phyloP scores from a whole-genome alignment of 2,888 invertebrate species.

The Cordilura impudica region DNA sequence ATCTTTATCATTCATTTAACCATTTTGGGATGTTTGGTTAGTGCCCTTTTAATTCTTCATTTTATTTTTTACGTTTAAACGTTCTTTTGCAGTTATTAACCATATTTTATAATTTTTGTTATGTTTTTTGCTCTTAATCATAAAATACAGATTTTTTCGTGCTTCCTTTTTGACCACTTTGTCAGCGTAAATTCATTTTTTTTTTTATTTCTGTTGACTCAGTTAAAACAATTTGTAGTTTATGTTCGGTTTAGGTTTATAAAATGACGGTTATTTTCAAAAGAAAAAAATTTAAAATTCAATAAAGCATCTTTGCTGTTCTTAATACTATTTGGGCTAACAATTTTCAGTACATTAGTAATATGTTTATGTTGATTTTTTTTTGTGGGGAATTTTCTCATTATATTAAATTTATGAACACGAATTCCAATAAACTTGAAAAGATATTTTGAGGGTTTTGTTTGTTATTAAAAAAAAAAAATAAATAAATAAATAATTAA shows the following conservation, averaged over 20 bases:
- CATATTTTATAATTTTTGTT: conserved; percentile 61
- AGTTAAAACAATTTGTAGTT: conserved; percentile 61
- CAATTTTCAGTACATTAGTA: conserved; percentile 1
- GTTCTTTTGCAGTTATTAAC: conserved; percentile 50
- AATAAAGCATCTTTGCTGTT: conserved; percentile 49
- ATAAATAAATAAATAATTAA: no score
- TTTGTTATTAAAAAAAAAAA: no score
- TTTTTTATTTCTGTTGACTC: conserved; percentile 38
- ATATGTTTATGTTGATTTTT: no score
- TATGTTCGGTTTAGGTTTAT: conserved; percentile 48
- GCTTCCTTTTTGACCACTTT: conserved; percentile 51
- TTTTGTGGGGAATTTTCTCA: conserved; percentile 50
- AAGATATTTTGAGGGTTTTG: no score
- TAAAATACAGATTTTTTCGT: conserved; percentile 56
- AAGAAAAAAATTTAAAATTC: conserved; percentile 48
- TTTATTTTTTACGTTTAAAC: conserved; percentile 5
- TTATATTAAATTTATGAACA: conserved; percentile 32
- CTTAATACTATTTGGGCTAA: conserved; percentile 10
- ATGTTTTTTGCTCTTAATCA: conserved; percentile 59
- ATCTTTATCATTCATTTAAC: conserved; percentile 55
- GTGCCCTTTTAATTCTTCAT: conserved; percentile 55
- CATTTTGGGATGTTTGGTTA: conserved; percentile 47
- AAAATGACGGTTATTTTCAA: conserved; percentile 51
- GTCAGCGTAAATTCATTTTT: conserved; percentile 57
- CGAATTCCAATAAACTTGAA: no score